Evolutionary conservation across 2,797 vertebrate genomes (phyloP), one percentile per base, ranked within the genome.

Genomic region (Momotus momota): DNA sequence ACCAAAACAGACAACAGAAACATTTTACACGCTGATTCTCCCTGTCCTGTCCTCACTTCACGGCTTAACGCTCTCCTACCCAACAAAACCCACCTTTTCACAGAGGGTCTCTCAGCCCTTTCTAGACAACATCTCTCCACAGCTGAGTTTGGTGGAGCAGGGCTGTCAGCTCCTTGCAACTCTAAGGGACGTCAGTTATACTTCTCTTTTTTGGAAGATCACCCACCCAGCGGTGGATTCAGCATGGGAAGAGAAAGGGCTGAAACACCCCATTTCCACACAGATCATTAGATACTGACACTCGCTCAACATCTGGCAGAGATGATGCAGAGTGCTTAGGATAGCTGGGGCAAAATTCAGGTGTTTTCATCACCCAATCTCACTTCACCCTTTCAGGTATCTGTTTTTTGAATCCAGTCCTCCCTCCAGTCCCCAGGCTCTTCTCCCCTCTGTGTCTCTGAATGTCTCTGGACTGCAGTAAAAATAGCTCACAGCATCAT

Each of bases 1-100:
- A 90, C 48, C 80, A 52, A 81, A 96, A 75, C 46, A 89, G 70
- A 57, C 71, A 89, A 64, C 19, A 70, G 64, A 88, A 86, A 88
- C 10, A n/a, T 80, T 83, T 73, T 41, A 40, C 3, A 0, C n/a
- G 55, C n/a, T 80, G 40, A 60, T 82, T 62, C 48, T 73, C 71
- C 4, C 25, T 38, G 12, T 35, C 51, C 31, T 49, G 31, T 80
- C 66, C 74, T 80, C 46, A n/a, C 43, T 85, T 80, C 60, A 35
- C 64, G 75, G 26, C n/a, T 77, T 27, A 71, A 52, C 0, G 0
- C 4, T 31, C 49, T 81, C 58, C 45, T 23, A 57, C 7, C 16
- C 43, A 49, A 62, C 35, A 35, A 51, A 62, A 41, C 7, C 0
- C 38, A 69, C 9, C n/a, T 83, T 46, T 35, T 71, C 27, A 51